A percentile compares a stretch with the other conserved stretches of the same genome.
Conservation (phyloP, 1,140 invertebrate genomes). For the Calliopsis andreniformis region DNA sequence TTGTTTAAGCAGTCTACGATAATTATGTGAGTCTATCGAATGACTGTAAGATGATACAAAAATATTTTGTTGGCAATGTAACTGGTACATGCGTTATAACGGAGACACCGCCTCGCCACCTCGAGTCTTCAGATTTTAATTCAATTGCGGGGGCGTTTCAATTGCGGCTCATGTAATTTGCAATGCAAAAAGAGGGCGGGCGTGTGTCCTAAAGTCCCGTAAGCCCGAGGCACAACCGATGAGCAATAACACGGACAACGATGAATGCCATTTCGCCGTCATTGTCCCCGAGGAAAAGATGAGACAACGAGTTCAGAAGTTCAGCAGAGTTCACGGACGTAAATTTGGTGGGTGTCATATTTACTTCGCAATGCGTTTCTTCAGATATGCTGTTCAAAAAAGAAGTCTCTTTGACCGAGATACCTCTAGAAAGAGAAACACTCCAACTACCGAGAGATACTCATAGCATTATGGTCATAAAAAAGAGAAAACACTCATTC, state of each 20-base stretch:
- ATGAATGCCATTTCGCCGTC: constrained; percentile 56
- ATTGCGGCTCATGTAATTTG: constrained; percentile 47
- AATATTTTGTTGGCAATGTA: neutral
- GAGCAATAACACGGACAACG: constrained; percentile 51
- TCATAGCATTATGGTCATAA: neutral
- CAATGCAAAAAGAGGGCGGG: constrained; percentile 53
- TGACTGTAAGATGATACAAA: too few relatives aligned
- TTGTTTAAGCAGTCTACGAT: neutral
- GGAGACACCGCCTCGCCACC: neutral
- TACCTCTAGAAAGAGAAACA: constrained; percentile 23
- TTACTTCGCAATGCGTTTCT: constrained; percentile 19
- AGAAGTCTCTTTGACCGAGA: constrained; percentile 24
- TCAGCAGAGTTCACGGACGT: constrained; percentile 76
- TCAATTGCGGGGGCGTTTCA: constrained; percentile 53
- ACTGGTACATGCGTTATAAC: neutral
- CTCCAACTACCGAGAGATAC: neutral
- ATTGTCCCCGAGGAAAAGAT: constrained; percentile 59
- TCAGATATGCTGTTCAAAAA: constrained; percentile 22
- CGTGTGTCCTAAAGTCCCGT: constrained; percentile 65
- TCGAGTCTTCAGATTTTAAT: constrained; percentile 24
- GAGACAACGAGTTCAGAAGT: constrained; percentile 75
- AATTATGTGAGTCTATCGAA: neutral
- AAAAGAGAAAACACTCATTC: neutral
- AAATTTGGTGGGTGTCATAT: constrained; percentile 72
- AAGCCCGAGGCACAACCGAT: constrained; percentile 50